phyloP scores from a whole-genome alignment of 1,140 invertebrate species.

The Thaumetopoea pityocampa region DNA sequence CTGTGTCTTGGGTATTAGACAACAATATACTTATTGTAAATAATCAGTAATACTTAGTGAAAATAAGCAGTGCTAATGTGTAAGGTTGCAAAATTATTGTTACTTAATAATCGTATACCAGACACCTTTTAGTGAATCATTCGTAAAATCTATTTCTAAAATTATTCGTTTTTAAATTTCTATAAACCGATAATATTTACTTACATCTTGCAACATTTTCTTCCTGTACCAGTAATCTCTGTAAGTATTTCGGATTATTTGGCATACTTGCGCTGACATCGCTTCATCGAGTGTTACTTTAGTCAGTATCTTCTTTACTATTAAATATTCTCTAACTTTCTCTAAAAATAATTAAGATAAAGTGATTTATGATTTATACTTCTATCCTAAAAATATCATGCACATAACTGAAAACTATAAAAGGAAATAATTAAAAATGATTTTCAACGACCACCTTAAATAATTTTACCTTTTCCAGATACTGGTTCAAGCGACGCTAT shows the following conservation, averaged over 20 bases:
- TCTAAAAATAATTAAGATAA: slow-evolving; percentile 30
- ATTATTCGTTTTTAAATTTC: too few species aligned
- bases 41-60: too few species aligned
- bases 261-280: slow-evolving; percentile 50
- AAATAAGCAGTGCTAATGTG: too few species aligned
- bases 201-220: slow-evolving; percentile 46
- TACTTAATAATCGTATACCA: too few species aligned
- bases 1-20: too few species aligned
- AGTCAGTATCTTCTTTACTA: slow-evolving; percentile 49
- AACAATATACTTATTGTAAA: too few species aligned
- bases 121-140: neutral
- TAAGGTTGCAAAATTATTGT: too few species aligned
- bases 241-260: slow-evolving; percentile 54
- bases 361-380: neutral
- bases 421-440: neutral
- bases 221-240: slow-evolving; percentile 62
- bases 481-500: slow-evolving; percentile 37
- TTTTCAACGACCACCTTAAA: neutral
- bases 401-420: too few species aligned
- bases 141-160: neutral
- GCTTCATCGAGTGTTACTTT: slow-evolving; percentile 40
- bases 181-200: too few species aligned
- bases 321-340: slow-evolving; percentile 50
- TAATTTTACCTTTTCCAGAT: slow-evolving; percentile 46
- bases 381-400: too few species aligned